Percentiles rank a stretch among this genome's conserved stretches.
Conservation (phyloP, 2,888 invertebrate genomes). For the Troilus luridus region DNA sequence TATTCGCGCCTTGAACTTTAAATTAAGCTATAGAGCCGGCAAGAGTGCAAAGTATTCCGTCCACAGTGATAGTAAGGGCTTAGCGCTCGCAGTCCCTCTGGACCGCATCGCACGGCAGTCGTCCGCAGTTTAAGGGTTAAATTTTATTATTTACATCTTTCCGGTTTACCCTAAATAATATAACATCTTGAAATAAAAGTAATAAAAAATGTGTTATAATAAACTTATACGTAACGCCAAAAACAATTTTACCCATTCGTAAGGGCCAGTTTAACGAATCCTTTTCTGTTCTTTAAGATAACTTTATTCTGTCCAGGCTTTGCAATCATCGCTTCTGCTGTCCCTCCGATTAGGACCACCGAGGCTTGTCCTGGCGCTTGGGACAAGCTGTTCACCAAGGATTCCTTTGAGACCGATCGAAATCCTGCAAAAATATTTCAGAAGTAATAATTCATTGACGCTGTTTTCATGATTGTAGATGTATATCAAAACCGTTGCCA, state of each 20-base stretch:
- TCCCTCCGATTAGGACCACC: conserved; percentile 89
- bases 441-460: background rate
- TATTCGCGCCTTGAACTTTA: no score
- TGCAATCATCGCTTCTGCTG: conserved; percentile 87
- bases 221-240: background rate
- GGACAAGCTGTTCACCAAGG: conserved; percentile 77
- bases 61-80: no score
- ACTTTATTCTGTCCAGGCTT: conserved; percentile 82
- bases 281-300: conserved; percentile 83
- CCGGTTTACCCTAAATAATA: background rate
- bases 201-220: background rate
- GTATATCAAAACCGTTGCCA: no score
- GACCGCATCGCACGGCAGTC: no score
- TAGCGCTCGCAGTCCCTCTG: no score
- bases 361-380: conserved; percentile 77
- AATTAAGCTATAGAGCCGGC: no score
- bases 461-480: background rate
- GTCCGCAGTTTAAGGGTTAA: background rate
- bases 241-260: conserved; percentile 77
- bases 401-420: conserved; percentile 77
- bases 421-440: conserved; percentile 67
- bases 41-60: no score
- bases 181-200: background rate
- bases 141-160: background rate
- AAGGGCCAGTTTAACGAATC: conserved; percentile 82